Evolutionary conservation across 2,113 vertebrate genomes (phyloP).

Genomic region (Tetrao urogallus): DNA sequence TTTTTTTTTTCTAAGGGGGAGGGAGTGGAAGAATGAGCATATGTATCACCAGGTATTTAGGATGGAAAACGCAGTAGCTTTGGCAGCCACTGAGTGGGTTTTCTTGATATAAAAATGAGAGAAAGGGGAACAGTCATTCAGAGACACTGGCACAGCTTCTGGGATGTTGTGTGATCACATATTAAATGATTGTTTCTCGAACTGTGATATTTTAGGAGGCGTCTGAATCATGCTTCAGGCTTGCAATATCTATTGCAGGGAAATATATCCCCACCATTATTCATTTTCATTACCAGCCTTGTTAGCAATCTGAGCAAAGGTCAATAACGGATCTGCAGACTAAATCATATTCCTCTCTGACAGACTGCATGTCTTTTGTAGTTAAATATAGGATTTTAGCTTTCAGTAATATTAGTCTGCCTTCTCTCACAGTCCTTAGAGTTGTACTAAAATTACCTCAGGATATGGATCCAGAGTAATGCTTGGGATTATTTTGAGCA

Average conservation of each 20-base stretch:
- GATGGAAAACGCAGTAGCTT: not conserved
- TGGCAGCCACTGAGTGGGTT: not conserved
- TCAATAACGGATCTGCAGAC: slow-evolving; percentile 2
- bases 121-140: not conserved
- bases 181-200: not conserved
- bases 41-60: accelerated
- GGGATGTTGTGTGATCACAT: not conserved
- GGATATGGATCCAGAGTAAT: not conserved
- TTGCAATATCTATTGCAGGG: not conserved
- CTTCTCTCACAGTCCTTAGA: not conserved
- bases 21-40: not conserved
- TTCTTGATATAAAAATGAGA: not conserved
- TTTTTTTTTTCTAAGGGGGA: not conserved
- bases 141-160: not conserved
- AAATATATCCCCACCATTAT: not conserved
- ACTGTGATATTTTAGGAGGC: not conserved
- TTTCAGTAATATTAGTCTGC: not conserved
- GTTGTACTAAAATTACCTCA: not conserved
- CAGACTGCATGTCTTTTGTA: not conserved
- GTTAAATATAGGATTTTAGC: not conserved
- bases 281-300: not conserved
- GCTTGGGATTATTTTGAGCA: not conserved
- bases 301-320: slow-evolving; percentile 26
- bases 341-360: slow-evolving; percentile 7
- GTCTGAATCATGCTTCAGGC: not conserved